Conservation (phyloP, 2,113 vertebrate species). For the Guaruba guarouba region DNA sequence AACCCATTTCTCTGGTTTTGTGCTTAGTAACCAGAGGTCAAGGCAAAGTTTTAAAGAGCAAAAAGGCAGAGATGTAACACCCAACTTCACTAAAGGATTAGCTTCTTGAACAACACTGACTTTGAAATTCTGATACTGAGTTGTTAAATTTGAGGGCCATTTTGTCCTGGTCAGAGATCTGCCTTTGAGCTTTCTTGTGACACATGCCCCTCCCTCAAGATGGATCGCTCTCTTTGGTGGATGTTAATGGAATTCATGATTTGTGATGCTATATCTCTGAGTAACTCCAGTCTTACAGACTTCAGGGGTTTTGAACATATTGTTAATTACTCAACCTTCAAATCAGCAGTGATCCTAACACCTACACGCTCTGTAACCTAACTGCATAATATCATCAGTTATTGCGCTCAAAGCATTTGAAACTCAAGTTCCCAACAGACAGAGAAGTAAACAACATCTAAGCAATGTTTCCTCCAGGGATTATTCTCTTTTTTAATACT, state of each 20-base stretch:
- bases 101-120: background rate
- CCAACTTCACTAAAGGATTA: background rate
- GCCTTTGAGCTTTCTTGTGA: background rate
- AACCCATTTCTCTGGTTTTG: background rate
- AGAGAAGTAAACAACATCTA: background rate
- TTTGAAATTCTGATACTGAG: background rate
- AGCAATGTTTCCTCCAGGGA: background rate
- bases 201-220: background rate
- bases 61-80: background rate
- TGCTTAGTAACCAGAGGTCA: background rate
- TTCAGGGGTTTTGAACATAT: background rate
- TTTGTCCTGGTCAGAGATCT: background rate
- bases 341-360: background rate
- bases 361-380: background rate
- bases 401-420: background rate
- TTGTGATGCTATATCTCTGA: background rate
- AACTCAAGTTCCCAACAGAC: background rate
- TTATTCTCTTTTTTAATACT: background rate
- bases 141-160: background rate
- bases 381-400: background rate
- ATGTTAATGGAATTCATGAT: background rate
- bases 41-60: background rate
- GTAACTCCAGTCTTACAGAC: background rate
- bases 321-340: background rate
- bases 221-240: background rate